Evolutionary conservation across 2,888 invertebrate species (phyloP), one percentile per base, ranked within the genome.

Genomic region (Meteorus colon): DNA sequence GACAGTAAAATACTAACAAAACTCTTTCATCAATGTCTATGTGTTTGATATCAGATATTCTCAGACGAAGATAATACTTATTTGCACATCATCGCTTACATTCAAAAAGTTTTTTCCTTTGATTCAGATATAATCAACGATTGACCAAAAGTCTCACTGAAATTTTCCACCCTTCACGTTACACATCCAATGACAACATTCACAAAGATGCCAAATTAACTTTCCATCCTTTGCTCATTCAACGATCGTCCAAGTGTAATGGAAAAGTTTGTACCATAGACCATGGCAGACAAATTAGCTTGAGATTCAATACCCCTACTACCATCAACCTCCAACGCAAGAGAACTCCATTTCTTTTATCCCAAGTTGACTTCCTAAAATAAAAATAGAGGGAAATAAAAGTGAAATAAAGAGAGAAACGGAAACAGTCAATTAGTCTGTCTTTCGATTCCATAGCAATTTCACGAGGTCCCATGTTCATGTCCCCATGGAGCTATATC

Each of bases 201-300:
- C 41, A 37, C 60, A 37, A 60, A 70, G n/a, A 59, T 60, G 37
- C 16, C 41, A 60, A 70, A 70, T 41, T 37, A 60, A 60, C 59
- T 70, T 34, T 37, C 41, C 16, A 37, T 41, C 37, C 37, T 19
- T 55, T 55, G 19, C 19, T 19, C 55, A 55, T 55, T 19, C 55
- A 55, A 55, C 55, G 55, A 55, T 55, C 37, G 19, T 65, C 62
- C 37, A 78, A 80, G 78, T 79, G 78, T 80, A 81, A 79, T 80
- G 79, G 78, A 79, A 81, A 81, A 79, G 79, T 81, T 81, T 69
- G 73, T 69, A 59, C 75, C 73, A 77, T 73, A 72, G 77, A 55
- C 55, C 55, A 74, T 62, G 62, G 76, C 73, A 71, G 74, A 78
- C 77, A 78, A 80, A 80, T 80, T 80, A 78, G 77, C 76, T 70